Evolutionary conservation across 2,113 vertebrate genomes (phyloP).

Genomic region (Prolemur simus): DNA sequence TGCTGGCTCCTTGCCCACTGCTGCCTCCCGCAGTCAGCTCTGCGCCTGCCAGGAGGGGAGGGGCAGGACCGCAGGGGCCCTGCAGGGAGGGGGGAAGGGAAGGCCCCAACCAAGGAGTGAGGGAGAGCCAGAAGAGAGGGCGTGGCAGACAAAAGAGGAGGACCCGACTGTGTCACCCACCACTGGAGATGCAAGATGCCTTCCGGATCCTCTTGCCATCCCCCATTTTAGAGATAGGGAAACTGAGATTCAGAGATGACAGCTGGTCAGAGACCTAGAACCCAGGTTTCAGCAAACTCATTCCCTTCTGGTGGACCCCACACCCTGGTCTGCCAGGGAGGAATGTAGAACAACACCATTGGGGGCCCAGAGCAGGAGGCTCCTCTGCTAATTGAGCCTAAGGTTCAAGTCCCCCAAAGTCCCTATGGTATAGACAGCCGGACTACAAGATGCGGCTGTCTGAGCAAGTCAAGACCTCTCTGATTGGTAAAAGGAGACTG

Average conservation of each 20-base stretch:
- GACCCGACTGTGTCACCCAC: not conserved
- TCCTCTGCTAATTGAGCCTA: not conserved
- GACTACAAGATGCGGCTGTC: not conserved
- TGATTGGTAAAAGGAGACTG: not conserved
- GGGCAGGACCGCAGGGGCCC: not conserved
- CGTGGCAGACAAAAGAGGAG: not conserved
- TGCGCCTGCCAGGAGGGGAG: conserved; percentile 3
- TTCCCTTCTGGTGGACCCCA: not conserved
- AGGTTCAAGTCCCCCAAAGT: not conserved
- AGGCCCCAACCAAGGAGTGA: not conserved
- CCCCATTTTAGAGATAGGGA: conserved; percentile 28
- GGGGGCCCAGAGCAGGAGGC: not conserved
- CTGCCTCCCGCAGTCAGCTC: conserved; percentile 60
- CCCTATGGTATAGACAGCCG: not conserved
- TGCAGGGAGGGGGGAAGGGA: not conserved
- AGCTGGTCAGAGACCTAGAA: not conserved
- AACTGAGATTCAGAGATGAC: not conserved
- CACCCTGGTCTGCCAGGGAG: not conserved
- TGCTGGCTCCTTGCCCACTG: conserved; percentile 55
- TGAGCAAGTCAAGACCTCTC: not conserved
- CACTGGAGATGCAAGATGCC: not conserved
- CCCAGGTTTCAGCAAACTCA: not conserved
- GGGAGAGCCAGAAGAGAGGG: not conserved
- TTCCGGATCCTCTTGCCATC: not conserved
- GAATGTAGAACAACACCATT: not conserved